Evolutionary conservation across 2,113 vertebrate species (phyloP).

Genomic region (Microcebus ravelobensis): DNA sequence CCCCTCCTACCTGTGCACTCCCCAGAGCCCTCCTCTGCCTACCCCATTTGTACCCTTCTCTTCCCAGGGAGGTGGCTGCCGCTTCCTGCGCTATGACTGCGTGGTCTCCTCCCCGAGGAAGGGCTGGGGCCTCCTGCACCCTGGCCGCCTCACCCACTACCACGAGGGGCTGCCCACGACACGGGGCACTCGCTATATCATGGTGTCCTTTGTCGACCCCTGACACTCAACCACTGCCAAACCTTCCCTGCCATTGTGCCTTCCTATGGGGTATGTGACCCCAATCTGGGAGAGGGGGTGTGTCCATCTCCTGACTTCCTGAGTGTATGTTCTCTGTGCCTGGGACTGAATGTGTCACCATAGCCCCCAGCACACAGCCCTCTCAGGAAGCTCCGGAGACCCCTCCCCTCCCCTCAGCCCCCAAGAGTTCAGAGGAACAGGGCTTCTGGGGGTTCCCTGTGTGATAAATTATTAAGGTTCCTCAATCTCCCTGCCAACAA

Average conservation of each 20-base stretch:
- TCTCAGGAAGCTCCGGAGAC: conserved; percentile 49
- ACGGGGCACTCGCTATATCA: conserved; percentile 92
- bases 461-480: conserved; percentile 75
- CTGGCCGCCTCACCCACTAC: conserved; percentile 93
- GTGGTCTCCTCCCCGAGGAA: conserved; percentile 89
- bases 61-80: conserved; percentile 91
- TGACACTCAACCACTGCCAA: conserved; percentile 72
- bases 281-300: neutral
- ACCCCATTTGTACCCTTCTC: neutral
- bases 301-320: neutral
- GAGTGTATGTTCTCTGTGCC: neutral
- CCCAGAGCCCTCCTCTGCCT: neutral
- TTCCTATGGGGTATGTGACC: neutral
- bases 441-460: neutral
- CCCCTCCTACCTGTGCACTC: no score
- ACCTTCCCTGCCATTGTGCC: conserved; percentile 52
- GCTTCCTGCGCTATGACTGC: conserved; percentile 92
- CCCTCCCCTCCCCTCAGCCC: neutral
- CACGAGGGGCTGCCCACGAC: conserved; percentile 93
- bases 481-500: conserved; percentile 61
- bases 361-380: neutral
- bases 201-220: conserved; percentile 95
- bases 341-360: conserved; percentile 34
- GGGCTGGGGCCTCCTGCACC: conserved; percentile 94
- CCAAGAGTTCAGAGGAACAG: neutral